phyloP scores from a whole-genome alignment of 2,797 vertebrate genomes.

The Peromyscus attwateri region DNA sequence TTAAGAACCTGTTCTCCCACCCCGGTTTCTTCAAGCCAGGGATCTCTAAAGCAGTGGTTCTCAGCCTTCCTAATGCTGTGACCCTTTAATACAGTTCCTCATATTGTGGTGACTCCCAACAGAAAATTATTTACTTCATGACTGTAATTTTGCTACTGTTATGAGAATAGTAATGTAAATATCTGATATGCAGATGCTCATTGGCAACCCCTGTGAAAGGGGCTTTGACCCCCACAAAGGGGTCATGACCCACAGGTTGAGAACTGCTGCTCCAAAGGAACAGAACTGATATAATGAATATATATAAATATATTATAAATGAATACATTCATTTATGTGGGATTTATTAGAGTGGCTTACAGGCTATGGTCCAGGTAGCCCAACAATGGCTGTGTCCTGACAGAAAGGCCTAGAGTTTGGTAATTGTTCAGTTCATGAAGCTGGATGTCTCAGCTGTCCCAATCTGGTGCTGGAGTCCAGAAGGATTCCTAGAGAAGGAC shows the following conservation, averaged over 20 bases:
- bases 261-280: neutral
- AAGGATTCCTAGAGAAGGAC: neutral
- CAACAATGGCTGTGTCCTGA: neutral
- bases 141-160: neutral
- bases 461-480: neutral
- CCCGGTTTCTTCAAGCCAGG: neutral
- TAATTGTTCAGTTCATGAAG: neutral
- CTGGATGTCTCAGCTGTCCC: neutral
- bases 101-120: neutral
- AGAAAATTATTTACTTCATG: neutral
- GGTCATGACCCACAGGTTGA: neutral
- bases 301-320: neutral
- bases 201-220: neutral
- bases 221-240: neutral
- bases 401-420: neutral
- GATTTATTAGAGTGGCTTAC: neutral
- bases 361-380: neutral
- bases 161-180: neutral
- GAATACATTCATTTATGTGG: neutral
- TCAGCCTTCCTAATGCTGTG: neutral
- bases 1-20: neutral
- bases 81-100: neutral
- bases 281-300: neutral
- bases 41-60: neutral
- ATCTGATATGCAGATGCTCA: neutral